phyloP scores from a whole-genome alignment of 2,797 vertebrate genomes.

The Phataginus tricuspis region DNA sequence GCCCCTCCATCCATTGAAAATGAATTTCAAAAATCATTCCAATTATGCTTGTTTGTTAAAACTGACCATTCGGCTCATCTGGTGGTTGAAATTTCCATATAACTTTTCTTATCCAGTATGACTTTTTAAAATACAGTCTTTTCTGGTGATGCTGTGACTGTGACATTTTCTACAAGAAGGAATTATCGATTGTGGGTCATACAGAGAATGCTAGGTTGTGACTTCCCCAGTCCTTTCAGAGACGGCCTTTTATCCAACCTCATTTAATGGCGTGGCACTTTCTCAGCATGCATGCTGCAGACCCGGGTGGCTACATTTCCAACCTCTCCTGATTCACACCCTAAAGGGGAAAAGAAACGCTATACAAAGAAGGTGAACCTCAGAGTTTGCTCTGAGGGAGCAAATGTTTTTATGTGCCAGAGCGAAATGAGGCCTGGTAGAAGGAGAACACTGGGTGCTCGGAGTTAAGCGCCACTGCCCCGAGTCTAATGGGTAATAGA shows the following conservation, averaged over 20 bases:
- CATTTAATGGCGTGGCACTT: neutral
- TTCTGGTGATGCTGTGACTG: neutral
- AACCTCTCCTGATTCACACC: neutral
- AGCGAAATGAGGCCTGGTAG: conserved; percentile 66
- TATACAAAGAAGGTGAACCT: neutral
- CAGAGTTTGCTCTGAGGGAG: conserved; percentile 46
- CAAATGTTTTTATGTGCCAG: conserved; percentile 81
- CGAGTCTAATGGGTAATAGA: conserved; percentile 95
- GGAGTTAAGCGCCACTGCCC: conserved; percentile 87
- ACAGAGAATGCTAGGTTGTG: neutral
- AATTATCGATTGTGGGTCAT: neutral
- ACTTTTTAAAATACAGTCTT: neutral
- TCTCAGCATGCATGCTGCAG: neutral
- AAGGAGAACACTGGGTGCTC: conserved; percentile 82
- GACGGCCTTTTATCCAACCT: neutral
- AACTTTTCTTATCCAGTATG: neutral
- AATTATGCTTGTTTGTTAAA: neutral
- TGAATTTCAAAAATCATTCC: conserved; percentile 22
- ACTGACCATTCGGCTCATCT: neutral
- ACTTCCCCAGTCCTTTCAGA: neutral
- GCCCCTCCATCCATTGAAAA: neutral
- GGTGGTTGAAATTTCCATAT: neutral
- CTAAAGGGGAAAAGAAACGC: conserved; percentile 6
- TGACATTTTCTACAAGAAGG: neutral
- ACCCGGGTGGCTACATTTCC: neutral